Evolutionary conservation across 2,797 vertebrate species (phyloP), one percentile per base, ranked within the genome.

Genomic region (Decapterus maruadsi): DNA sequence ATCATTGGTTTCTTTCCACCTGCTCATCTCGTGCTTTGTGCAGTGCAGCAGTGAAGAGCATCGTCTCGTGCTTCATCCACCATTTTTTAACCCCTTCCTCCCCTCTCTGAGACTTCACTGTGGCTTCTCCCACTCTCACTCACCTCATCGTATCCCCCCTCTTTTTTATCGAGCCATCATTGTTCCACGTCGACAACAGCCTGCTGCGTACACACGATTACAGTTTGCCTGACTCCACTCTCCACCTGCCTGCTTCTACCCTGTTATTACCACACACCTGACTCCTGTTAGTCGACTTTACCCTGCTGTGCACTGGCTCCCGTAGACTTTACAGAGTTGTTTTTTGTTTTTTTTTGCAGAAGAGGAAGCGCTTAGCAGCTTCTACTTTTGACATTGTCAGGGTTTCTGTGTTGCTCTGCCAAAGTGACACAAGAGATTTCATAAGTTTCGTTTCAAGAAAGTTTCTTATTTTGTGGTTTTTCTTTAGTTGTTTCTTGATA

Each of bases 181-280:
- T 63, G 75, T 66, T 51, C 67, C 50, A 29, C 57, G 12, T 68
- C 57, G 68, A 64, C 74, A 68, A 26, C 83, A 71, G 67, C 72
- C 81, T 90, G 78, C 78, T 26, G 26, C 26, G 26, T 26, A 46
- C 77, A 80, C 62, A 61, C 80, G 75, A 89, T 85, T 73, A 82
- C 68, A 63, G 54, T 42, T 40, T 87, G 91, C 90, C 84, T 92
- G 90, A 89, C 51, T 91, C 62, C 77, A 87, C 58, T 81, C 53
- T 84, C 82, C 86, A 88, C 85, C 90, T 92, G 93, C 93, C 88
- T 93, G 92, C 91, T 84, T 86, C 85, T 63, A 72, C 68, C 82
- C 79, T 71, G 38, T 85, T 56, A 68, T 85, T 59, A 75, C 75
- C 77, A 65, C 58, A 77, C 63, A 76, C 48, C 42, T 45, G 57